Evolutionary conservation across 2,797 vertebrate species (phyloP), one percentile per base, ranked within the genome.

Genomic region (Galaxias olidus): DNA sequence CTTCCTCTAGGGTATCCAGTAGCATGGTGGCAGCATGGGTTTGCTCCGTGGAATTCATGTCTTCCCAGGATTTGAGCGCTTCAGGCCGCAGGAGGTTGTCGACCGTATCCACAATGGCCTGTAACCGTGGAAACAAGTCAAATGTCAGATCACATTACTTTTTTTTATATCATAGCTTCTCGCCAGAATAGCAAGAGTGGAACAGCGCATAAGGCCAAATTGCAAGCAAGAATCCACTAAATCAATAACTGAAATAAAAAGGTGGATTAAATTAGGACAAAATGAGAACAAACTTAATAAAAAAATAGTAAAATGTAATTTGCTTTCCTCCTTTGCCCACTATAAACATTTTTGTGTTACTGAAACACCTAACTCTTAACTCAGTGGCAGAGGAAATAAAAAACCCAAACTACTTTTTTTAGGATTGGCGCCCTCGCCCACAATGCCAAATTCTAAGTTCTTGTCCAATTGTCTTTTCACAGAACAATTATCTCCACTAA

Each of bases 101-200:
- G 81, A 99, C 97, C 8, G 97, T 99, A 90, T 99, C 97, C 86
- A 99, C 97, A 75, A 98, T 97, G 64, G 97, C 97, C 97, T 99
- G 93, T 80, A 91, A 91, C 90, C 92, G 90, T 89, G 85, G 90
- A 93, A 89, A 94, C 91, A 75, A 83, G 84, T 69, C 46, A 86
- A 81, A 86, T 76, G 86, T 90, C 82, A 90, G 81, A 62, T 45
- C 44, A 43, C 74, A 61, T 71, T 83, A 73, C 63, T 67, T 61
- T 69, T 61, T 69, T 49, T 63, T 72, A 66, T 58, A 56, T 82
- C 67, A 50, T 65, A 82, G 79, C 70, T 69, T 55, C 9, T 65
- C 72, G 74, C 76, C 73, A 76, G 69, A 69, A 58, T 69, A 56
- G 1, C 14, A 7, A 9, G 18, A 47, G 5, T 30, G 59, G 61